Base-by-base conservation (phyloP, 2,113 vertebrate species). In the Harpagus bidentatus region DNA sequence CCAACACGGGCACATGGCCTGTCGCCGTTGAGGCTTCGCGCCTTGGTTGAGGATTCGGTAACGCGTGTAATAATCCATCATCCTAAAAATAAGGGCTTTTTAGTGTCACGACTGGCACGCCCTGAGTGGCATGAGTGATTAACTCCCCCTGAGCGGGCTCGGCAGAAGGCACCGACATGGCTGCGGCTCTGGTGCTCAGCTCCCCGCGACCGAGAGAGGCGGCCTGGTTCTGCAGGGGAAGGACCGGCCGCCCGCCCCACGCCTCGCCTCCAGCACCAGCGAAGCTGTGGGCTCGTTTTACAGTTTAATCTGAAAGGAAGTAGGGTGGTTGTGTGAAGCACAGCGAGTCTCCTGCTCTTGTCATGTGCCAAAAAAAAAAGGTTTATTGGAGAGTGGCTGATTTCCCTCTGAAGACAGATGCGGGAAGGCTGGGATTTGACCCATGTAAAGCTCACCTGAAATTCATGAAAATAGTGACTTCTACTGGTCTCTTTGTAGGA, bases 31-130 rank as follows among this genome's bases (percentile, higher is more conserved):
- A 55, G 11, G 13, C 36, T n/a, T 22, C 25, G 3, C 32, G 6
- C 62, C 55, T 36, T 3, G 34, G 42, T 5, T 2, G 29, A 9
- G 38, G 55, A 11, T 47, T 69, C 22, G 7, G 0, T 7, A 11
- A 1, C 0, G 1, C 10, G 3, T 16, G 5, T 36, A 22, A 14
- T 6, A 63, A 61, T 2, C 16, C 6, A 0, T 18, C 29, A 2
- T 2, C n/a, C 47, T 15, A 9, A 11, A 77, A 56, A 8, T 2
- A 9, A 25, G 40, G 28, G 45, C 26, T 38, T 10, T 11, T 28
- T 23, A 4, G 65, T 0, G 9, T 5, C 40, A 7, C 28, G 26
- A 3, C 3, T 6, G 21, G 70, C 17, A 0, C 4, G 47, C 38
- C 25, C 16, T 0, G 10, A 28, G 36, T 26, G 1, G 1, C 3